Evolutionary conservation across 2,888 invertebrate genomes (phyloP).

Genomic region (Andrena trimmerana): DNA sequence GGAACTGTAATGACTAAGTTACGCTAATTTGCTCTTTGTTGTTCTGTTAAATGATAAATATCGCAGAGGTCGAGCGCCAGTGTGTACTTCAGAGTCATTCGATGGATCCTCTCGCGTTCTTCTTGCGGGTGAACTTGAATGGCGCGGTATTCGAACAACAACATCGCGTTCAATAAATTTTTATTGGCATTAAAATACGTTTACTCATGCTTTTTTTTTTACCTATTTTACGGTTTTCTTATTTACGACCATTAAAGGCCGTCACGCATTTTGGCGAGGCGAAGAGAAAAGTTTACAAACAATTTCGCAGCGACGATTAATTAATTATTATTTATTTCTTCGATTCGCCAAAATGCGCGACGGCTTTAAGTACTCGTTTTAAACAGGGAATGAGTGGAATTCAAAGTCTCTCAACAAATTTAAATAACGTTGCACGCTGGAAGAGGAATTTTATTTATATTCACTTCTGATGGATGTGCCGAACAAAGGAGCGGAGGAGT

Average conservation of each 20-base stretch:
- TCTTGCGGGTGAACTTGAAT: too few species aligned
- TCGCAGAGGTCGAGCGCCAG: constrained; percentile 15
- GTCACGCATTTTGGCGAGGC: too few species aligned
- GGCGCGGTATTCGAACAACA: too few species aligned
- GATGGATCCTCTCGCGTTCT: too few species aligned
- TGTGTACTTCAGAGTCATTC: neutral
- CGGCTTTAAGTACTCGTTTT: neutral
- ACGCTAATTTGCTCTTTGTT: neutral
- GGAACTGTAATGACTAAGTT: neutral
- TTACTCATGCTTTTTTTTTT: too few species aligned
- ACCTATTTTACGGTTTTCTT: too few species aligned
- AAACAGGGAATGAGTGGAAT: neutral
- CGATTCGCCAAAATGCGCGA: neutral
- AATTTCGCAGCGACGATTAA: neutral
- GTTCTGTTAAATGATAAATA: constrained; percentile 10
- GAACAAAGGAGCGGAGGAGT: neutral
- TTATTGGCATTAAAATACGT: too few species aligned
- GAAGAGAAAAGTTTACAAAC: too few species aligned
- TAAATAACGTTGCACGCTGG: too few species aligned
- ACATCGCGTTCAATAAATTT: too few species aligned
- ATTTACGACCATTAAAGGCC: too few species aligned
- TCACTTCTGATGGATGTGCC: neutral
- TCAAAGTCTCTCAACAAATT: too few species aligned
- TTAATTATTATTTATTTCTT: neutral
- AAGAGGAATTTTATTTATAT: neutral